A percentile compares a stretch with the other conserved stretches of the same genome.
phyloP scores from a whole-genome alignment of 2,888 invertebrate genomes.

The Schizaphis graminum region DNA sequence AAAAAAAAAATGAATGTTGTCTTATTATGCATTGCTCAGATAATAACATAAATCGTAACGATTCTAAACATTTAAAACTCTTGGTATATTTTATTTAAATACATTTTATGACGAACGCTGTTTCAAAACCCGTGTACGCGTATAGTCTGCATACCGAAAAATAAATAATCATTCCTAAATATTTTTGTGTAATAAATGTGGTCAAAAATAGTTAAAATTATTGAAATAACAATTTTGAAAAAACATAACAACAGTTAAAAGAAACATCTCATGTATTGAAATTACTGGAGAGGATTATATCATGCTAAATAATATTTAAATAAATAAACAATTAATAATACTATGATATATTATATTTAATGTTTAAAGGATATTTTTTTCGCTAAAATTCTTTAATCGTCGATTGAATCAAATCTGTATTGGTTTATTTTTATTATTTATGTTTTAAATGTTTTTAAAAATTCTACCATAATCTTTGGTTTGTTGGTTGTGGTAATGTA shows the following conservation, averaged over 20 bases:
- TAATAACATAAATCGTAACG: not conserved
- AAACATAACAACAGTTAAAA: not conserved
- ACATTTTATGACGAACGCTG: not conserved
- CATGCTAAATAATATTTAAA: slow-evolving; percentile 9
- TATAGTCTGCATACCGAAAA: not conserved
- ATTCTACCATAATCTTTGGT: not conserved
- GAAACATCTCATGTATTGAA: not conserved
- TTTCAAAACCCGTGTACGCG: not conserved
- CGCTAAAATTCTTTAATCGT: not conserved
- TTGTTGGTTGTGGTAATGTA: not conserved
- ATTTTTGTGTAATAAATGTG: not conserved
- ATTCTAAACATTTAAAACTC: not conserved
- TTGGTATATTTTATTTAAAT: not conserved
- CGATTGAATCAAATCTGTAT: not conserved
- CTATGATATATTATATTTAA: not conserved
- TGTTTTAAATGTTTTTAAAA: not conserved
- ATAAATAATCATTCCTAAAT: not conserved
- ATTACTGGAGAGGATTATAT: not conserved
- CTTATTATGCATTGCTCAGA: not conserved
- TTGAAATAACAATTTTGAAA: not conserved
- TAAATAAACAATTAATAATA: not conserved
- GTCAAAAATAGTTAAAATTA: not conserved
- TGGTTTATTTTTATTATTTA: not conserved
- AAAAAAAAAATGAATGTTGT: not conserved
- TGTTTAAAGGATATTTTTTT: not conserved